phyloP scores from a whole-genome alignment of 2,797 vertebrate genomes.

The Eulemur albifrons region DNA sequence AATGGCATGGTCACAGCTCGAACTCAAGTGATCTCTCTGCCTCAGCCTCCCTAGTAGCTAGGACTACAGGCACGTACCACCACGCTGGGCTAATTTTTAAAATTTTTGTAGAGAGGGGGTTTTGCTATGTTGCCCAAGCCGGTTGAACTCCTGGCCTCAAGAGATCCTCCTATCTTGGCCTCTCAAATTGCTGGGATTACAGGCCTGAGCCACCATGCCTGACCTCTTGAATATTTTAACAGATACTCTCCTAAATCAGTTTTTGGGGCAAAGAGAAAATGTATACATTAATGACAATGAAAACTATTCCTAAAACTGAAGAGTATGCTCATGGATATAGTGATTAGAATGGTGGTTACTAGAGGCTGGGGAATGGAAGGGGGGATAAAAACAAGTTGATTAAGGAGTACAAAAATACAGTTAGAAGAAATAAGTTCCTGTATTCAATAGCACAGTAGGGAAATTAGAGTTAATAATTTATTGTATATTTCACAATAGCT shows the following conservation, averaged over 20 bases:
- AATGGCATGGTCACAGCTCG: background rate
- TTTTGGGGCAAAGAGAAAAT: slow-evolving; percentile 20
- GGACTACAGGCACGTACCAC: background rate
- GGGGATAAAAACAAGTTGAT: background rate
- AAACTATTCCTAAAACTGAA: background rate
- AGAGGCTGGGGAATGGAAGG: background rate
- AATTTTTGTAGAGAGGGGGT: background rate
- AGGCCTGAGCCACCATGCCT: background rate
- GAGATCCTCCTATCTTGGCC: background rate
- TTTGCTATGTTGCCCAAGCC: background rate
- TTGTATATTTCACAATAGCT: background rate
- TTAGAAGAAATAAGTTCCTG: background rate
- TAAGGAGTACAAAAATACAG: background rate
- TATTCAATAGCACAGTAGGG: background rate
- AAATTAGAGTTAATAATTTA: background rate
- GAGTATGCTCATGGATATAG: background rate
- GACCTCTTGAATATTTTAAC: background rate
- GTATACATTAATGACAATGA: background rate
- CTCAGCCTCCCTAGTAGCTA: background rate
- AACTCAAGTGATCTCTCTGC: background rate
- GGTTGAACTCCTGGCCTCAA: background rate
- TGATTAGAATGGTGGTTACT: background rate
- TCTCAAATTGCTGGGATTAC: background rate
- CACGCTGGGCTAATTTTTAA: background rate
- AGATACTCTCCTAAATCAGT: background rate